Evolutionary conservation across 2,113 vertebrate species (phyloP), one percentile per base, ranked within the genome.

Genomic region (Electrona antarctica): DNA sequence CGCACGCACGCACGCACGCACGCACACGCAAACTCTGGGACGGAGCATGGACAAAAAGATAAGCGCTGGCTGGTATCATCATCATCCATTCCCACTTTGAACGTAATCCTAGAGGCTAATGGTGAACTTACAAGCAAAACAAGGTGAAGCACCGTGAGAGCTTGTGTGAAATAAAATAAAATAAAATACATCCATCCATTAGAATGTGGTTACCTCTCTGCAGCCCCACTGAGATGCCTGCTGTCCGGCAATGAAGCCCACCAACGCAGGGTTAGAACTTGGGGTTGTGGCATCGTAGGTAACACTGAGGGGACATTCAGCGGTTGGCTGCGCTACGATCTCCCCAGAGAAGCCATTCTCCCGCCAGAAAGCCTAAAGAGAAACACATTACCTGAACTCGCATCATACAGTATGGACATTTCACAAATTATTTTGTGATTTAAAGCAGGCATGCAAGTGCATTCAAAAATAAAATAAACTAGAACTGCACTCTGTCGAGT

Each of bases 261-360:
- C 87, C 77, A 93, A 73, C 3, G 92, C 93, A 9, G 92, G 84
- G 51, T 85, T 93, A 10, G 90, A 90, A 0, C 49, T 47, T 46
- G 84, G 83, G 63, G 82, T 92, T 52, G 87, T 92, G 81, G 91
- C 92, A 29, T 94, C 92, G 28, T 87, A 93, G 48, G 91, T 93
- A 12, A 93, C 79, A 11, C 87, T 81, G 67, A 93, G 81, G 11
- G 91, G 92, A 69, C 87, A 90, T 0, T 66, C 76, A 3, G 48
- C 70, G 2, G 83, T 87, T 5, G 88, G 79, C 13, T 81, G 88
- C 10, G 80, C 57, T 33, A 88, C 86, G 0, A 93, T 88, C 79
- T 93, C 92, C 6, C 92, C 92, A 0, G 91, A 94, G 74, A 88
- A 91, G 9, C 90, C 92, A 2, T 91, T 92, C 12, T 85, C 80